These are phyloP conservation scores for Pyrrhosoma nymphula DNA, from an alignment of 2,888 invertebrate genomes.

Conservation along the genomic window DNA sequence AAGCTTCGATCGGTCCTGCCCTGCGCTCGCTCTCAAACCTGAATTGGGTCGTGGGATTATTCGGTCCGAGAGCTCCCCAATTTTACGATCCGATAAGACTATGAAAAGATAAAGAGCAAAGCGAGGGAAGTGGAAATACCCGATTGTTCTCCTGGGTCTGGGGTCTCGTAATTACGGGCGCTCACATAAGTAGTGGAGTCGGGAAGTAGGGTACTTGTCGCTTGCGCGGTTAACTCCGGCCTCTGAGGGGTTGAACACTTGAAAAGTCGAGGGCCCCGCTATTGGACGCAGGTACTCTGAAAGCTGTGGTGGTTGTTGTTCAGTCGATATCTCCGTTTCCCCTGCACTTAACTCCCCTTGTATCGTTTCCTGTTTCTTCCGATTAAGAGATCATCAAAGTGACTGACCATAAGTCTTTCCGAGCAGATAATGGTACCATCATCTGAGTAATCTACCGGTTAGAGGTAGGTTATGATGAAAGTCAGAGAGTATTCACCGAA, in stretches of 20 bases:
- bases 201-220: not conserved
- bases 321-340: too few relatives aligned
- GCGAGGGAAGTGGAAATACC: not conserved
- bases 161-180: not conserved
- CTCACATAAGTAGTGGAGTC: not conserved
- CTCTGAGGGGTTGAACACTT: not conserved
- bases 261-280: not conserved
- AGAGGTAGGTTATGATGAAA: too few relatives aligned
- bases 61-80: not conserved
- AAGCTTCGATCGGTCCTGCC: not conserved
- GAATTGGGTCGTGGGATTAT: not conserved
- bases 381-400: too few relatives aligned
- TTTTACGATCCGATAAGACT: not conserved
- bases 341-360: too few relatives aligned
- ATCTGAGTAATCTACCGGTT: too few relatives aligned
- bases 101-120: not conserved
- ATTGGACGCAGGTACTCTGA: not conserved
- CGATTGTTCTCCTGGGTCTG: not conserved
- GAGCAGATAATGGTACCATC: too few relatives aligned
- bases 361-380: too few relatives aligned
- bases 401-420: too few relatives aligned
- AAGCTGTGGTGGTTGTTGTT: not conserved
- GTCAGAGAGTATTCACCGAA: too few relatives aligned
- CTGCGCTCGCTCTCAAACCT: not conserved
- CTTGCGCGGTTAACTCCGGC: not conserved